Percentiles rank a stretch among this genome's conserved stretches.
Evolutionary conservation across 1,140 invertebrate genomes (phyloP).

Genomic region (Lamellibrachia luymesi): DNA sequence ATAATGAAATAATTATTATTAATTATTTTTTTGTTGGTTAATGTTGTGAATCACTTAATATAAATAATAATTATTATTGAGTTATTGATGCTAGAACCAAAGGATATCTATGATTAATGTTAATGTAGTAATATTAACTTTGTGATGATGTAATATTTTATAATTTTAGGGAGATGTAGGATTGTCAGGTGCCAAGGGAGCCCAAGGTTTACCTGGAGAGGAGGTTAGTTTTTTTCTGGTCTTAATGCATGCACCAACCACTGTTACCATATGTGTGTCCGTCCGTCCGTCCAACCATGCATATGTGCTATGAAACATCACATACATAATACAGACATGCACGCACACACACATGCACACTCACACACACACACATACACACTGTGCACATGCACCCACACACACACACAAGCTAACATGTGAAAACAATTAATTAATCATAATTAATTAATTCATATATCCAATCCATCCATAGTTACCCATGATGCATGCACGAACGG

Average conservation of each 20-base stretch:
- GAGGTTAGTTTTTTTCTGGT: background rate
- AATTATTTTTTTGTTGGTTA: too few species aligned
- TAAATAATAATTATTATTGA: too few species aligned
- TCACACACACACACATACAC: background rate
- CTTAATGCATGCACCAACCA: background rate
- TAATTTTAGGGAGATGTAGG: conserved; percentile 23
- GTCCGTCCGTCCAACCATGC: background rate
- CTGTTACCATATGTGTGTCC: background rate
- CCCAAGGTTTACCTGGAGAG: conserved; percentile 23
- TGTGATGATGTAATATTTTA: background rate
- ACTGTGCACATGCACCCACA: background rate
- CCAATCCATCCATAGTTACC: too few species aligned
- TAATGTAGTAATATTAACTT: background rate
- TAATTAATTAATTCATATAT: too few species aligned
- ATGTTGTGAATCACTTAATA: too few species aligned
- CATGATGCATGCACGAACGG: too few species aligned
- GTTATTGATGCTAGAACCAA: too few species aligned
- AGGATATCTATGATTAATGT: background rate
- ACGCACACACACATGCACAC: background rate
- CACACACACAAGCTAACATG: background rate
- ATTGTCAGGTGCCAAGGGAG: conserved; percentile 27
- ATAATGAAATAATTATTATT: too few species aligned
- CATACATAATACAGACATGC: background rate
- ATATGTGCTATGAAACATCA: background rate
- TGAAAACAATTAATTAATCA: too few species aligned